These are phyloP conservation scores for Acanthoscelides obtectus DNA, from an alignment of 2,888 invertebrate genomes.

Conservation along the genomic window DNA sequence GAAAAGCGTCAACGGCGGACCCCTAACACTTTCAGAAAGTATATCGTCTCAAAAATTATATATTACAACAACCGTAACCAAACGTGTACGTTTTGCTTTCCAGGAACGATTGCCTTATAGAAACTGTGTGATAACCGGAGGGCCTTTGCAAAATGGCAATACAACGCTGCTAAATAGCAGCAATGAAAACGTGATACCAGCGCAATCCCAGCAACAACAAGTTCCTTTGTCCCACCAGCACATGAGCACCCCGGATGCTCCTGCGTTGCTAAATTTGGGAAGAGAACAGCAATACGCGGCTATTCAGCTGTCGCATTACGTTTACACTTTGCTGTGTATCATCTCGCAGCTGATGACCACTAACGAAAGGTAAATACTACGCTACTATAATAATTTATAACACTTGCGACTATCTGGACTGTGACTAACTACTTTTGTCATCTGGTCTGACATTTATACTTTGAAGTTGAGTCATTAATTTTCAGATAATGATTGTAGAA, in stretches of 20 bases:
- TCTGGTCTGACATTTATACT: neutral
- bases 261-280: conserved; percentile 49
- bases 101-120: conserved; percentile 51
- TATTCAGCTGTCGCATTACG: conserved; percentile 77
- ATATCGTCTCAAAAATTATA: no score
- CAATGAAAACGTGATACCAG: conserved; percentile 2
- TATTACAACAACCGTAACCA: no score
- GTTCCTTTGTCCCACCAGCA: conserved; percentile 19
- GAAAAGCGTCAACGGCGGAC: no score
- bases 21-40: no score
- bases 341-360: conserved; percentile 87
- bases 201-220: conserved; percentile 16
- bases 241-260: conserved; percentile 39
- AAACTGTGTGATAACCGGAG: conserved; percentile 50
- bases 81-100: conserved; percentile 24
- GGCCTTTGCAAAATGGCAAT: conserved; percentile 46
- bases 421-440: neutral
- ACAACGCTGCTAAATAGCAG: conserved; percentile 24
- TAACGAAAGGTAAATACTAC: conserved; percentile 61
- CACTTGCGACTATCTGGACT: neutral
- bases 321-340: conserved; percentile 81
- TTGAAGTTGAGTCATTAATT: no score
- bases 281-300: conserved; percentile 69
- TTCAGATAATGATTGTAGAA: no score
- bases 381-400: neutral